These are phyloP conservation scores for Aldabrachelys gigantea DNA, from an alignment of 2,113 vertebrate species.

Conservation along the genomic window DNA sequence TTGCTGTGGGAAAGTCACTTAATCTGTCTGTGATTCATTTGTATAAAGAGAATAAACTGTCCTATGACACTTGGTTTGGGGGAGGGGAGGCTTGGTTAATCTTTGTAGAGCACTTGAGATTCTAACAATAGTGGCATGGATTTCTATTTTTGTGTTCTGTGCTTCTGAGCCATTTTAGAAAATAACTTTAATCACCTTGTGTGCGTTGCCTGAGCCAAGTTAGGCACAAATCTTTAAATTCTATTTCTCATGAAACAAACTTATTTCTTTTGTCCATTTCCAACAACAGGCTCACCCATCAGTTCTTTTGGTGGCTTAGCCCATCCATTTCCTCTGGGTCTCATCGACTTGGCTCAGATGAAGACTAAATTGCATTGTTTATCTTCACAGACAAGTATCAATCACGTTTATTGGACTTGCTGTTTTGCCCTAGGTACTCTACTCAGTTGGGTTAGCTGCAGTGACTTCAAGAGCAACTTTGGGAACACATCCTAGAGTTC, in stretches of 20 bases:
- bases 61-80: not conserved
- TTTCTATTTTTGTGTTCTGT: not conserved
- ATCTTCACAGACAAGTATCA: not conserved
- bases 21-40: not conserved
- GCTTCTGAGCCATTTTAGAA: not conserved
- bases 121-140: not conserved
- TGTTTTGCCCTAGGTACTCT: not conserved
- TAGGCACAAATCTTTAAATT: not conserved
- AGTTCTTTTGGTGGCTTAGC: not conserved
- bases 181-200: not conserved
- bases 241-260: not conserved
- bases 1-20: not conserved
- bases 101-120: not conserved
- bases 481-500: constrained; percentile 12
- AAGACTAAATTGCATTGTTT: not conserved
- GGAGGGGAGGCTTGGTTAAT: not conserved
- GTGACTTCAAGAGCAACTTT: not conserved
- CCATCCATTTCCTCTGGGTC: not conserved
- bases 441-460: not conserved
- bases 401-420: not conserved
- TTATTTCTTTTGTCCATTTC: not conserved
- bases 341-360: not conserved
- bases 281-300: fast-evolving
- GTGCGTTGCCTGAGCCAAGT: not conserved
- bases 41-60: not conserved